Evolutionary conservation across 2,888 invertebrate genomes (phyloP), one percentile per base, ranked within the genome.

Genomic region (Agriotes lineatus): DNA sequence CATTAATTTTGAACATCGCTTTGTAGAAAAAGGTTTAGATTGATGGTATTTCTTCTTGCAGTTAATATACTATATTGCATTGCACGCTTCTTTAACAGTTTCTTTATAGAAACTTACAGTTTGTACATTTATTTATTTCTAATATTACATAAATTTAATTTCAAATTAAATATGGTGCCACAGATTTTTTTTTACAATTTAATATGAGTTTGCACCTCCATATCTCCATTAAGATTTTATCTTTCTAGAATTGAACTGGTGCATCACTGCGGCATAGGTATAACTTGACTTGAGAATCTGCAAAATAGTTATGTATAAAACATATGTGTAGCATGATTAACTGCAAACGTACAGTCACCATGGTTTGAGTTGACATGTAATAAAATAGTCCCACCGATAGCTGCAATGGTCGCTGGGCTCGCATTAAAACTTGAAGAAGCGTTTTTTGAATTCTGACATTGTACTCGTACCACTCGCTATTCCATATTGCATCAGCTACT

Each of bases 381-480:
- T 56, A 57, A 57, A 64, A 64, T 1, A 44, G 25, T 2, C 64
- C 64, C 4, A 64, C 45, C 0, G 20, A 18, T 14, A 64, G 18
- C n/a, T 2, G 30, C 0, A 64, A 20, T 1, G 64, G 45, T 20
- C 18, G 25, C 22, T 45, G 57, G 9, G 64, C 30, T 16, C 56
- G n/a, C 18, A 64, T 9, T 45, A 64, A 25, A 12, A 64, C 16
- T 3, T 18, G 18, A 10, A 44, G 14, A 10, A 54, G 42, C 0
- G 39, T 44, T 6, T 45, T 25, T 20, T 33, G 42, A 2, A 16
- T n/a, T 16, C 39, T 64, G 1, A n/a, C 7, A 12, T 19, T 45
- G 33, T 33, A 64, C 9, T 45, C 14, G 16, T 64, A 64, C 56
- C 56, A 64, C 35, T 18, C 16, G 12, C 64, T 58, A 6, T 56